phyloP scores from a whole-genome alignment of 2,888 invertebrate species.

The Lithophane socia region DNA sequence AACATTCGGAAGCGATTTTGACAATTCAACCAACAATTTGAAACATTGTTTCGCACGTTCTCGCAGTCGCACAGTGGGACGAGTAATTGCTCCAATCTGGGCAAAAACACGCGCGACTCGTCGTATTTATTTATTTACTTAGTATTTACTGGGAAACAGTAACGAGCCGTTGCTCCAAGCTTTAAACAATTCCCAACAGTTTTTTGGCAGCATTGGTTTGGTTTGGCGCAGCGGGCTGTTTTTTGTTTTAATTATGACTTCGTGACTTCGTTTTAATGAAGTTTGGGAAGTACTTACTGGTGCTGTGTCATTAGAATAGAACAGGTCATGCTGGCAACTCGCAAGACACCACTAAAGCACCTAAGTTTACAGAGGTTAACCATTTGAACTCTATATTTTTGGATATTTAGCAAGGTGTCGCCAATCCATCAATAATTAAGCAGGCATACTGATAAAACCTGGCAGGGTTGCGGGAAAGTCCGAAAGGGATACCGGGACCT shows the following conservation, averaged over 20 bases:
- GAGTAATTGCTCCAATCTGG: slow-evolving; percentile 87
- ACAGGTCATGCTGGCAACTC: too few species aligned
- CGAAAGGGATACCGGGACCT: too few species aligned
- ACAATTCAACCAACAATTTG: slow-evolving; percentile 73
- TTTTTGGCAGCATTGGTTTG: slow-evolving; percentile 62
- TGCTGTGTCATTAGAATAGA: neutral
- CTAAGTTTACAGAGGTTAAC: neutral
- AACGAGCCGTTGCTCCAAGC: slow-evolving; percentile 72
- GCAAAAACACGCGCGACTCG: slow-evolving; percentile 81
- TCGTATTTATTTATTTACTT: slow-evolving; percentile 89
- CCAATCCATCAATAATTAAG: too few species aligned
- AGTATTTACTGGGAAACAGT: slow-evolving; percentile 86
- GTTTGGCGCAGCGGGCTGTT: slow-evolving; percentile 53
- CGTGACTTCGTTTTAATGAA: slow-evolving; percentile 60
- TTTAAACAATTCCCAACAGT: slow-evolving; percentile 60
- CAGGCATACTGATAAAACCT: too few species aligned
- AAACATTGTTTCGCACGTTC: slow-evolving; percentile 70
- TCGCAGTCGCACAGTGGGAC: slow-evolving; percentile 61
- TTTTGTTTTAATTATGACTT: slow-evolving; percentile 66
- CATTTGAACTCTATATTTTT: neutral
- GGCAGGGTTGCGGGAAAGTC: too few species aligned
- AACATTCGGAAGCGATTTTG: slow-evolving; percentile 64
- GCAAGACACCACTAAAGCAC: neutral
- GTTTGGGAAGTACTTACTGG: slow-evolving; percentile 26
- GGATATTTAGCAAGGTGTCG: too few species aligned